phyloP scores from a whole-genome alignment of 2,797 vertebrate species.

The Dicrostonyx torquatus region DNA sequence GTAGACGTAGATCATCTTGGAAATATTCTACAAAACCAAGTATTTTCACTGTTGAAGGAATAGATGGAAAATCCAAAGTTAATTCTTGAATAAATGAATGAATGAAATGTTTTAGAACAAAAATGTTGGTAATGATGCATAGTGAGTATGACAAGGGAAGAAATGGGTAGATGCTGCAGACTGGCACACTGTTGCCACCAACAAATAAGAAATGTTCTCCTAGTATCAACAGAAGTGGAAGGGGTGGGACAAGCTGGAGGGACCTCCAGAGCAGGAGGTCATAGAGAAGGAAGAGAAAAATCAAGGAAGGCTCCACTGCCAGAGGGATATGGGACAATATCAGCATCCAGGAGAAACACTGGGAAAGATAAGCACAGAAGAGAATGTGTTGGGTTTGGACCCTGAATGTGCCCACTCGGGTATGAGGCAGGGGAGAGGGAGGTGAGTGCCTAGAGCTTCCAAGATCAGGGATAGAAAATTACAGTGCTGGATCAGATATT shows the following conservation, averaged over 20 bases:
- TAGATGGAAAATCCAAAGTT: not conserved
- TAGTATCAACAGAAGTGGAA: not conserved
- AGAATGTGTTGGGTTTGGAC: no score
- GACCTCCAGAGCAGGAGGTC: not conserved
- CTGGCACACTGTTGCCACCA: not conserved
- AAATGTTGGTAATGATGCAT: not conserved
- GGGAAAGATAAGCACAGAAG: not conserved
- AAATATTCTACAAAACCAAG: not conserved
- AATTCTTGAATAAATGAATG: not conserved
- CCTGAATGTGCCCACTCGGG: not conserved
- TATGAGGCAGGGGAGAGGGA: rapidly evolving
- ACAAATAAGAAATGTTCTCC: not conserved
- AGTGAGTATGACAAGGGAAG: not conserved
- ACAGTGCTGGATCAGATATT: not conserved
- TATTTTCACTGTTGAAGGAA: not conserved
- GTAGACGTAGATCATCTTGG: not conserved
- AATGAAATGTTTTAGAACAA: not conserved
- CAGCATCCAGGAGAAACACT: not conserved
- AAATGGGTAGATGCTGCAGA: not conserved
- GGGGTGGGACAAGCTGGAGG: not conserved
- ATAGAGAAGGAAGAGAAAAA: not conserved
- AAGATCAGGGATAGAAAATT: not conserved
- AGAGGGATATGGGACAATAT: no score
- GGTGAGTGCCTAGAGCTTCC: rapidly evolving
- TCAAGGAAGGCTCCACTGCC: rapidly evolving